A percentile compares a stretch with the other conserved stretches of the same genome.
Conservation (phyloP, 2,888 invertebrate species). For the Synergus laeviventris region DNA sequence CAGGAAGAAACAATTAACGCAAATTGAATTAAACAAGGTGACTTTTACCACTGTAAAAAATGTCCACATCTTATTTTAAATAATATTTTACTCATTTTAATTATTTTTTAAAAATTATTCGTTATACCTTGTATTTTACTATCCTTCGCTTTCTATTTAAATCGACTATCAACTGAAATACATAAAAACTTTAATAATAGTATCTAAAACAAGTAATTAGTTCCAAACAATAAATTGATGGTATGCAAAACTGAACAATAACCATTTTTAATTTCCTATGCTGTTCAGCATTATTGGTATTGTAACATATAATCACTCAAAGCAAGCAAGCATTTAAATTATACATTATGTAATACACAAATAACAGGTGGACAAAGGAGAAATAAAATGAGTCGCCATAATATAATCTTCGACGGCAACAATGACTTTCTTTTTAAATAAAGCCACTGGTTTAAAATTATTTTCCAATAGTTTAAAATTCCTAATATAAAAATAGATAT, state of each 20-base stretch:
- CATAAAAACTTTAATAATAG: too few relatives aligned
- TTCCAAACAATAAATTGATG: background rate
- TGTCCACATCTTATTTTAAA: background rate
- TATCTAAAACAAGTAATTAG: background rate
- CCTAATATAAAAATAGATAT: background rate
- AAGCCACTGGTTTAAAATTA: too few relatives aligned
- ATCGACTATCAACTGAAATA: background rate
- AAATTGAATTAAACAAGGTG: too few relatives aligned
- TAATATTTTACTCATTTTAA: background rate
- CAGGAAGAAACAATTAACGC: too few relatives aligned
- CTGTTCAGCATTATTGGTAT: too few relatives aligned
- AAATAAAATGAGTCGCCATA: too few relatives aligned
- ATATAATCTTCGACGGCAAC: too few relatives aligned
- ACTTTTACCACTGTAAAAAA: background rate
- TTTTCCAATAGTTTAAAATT: background rate
- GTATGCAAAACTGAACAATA: background rate
- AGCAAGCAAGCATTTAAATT: too few relatives aligned
- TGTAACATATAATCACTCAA: too few relatives aligned
- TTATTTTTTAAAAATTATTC: background rate
- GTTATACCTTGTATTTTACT: background rate
- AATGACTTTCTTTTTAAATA: too few relatives aligned
- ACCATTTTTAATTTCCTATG: background rate
- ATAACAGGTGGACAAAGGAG: too few relatives aligned
- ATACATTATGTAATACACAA: too few relatives aligned
- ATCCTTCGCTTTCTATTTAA: background rate